A percentile compares a stretch with the other conserved stretches of the same genome.
Conservation (phyloP, 2,888 invertebrate genomes). For the Caradrina clavipalpis region DNA sequence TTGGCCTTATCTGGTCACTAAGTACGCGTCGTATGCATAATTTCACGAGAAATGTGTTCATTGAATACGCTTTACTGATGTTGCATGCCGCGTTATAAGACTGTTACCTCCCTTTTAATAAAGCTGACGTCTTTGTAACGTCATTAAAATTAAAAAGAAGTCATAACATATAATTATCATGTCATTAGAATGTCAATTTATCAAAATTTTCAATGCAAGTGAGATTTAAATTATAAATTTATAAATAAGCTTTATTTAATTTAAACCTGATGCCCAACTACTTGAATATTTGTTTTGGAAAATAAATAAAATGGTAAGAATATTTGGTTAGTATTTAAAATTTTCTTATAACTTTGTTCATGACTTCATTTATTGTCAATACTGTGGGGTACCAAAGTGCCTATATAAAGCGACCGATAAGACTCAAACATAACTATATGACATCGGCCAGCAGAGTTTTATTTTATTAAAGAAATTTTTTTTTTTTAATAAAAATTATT, state of each 20-base stretch:
- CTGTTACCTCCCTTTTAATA: too few species aligned
- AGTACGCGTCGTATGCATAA: too few species aligned
- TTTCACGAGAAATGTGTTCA: too few species aligned
- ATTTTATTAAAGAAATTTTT: too few species aligned
- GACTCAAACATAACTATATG: background rate
- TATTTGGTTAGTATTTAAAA: too few species aligned
- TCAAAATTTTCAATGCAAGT: background rate
- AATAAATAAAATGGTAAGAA: background rate
- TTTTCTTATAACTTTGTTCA: too few species aligned
- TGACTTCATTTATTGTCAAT: background rate
- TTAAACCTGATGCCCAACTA: background rate
- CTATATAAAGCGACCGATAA: constrained; percentile 19
- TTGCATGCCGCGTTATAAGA: too few species aligned
- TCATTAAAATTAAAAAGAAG: background rate
- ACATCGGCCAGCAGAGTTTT: too few species aligned
- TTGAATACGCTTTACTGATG: too few species aligned
- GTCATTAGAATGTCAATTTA: background rate
- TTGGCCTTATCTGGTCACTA: too few species aligned
- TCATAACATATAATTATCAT: background rate
- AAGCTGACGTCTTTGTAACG: background rate
- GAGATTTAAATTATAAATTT: background rate
- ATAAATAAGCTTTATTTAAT: background rate
- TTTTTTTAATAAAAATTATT: too few species aligned
- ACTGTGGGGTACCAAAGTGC: too few species aligned
- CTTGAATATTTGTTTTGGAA: background rate